phyloP scores from a whole-genome alignment of 2,113 vertebrate species.

The Erythrolamprus reginae region DNA sequence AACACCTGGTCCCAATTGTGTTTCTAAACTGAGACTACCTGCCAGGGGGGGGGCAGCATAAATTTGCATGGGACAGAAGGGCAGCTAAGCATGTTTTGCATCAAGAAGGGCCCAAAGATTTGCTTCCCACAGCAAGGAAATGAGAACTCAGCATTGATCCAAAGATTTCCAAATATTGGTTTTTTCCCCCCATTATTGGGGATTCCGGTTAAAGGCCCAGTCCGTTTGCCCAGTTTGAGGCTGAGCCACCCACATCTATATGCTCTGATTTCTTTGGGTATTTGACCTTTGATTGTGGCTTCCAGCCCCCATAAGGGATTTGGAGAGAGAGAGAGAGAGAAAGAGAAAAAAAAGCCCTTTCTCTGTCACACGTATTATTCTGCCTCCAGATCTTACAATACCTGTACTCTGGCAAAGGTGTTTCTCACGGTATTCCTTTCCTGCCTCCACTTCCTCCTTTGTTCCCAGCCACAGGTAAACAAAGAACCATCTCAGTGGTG shows the following conservation, averaged over 20 bases:
- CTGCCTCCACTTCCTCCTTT: background rate
- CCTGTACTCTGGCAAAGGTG: background rate
- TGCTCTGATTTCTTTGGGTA: background rate
- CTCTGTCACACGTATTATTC: too few relatives aligned
- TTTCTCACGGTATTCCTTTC: background rate
- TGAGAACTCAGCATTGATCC: background rate
- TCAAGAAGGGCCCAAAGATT: background rate
- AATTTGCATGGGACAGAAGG: conserved; percentile 10
- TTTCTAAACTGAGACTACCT: too few relatives aligned
- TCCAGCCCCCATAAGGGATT: background rate
- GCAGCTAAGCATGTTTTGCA: background rate
- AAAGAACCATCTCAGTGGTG: background rate
- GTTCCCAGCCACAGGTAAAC: background rate
- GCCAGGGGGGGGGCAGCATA: background rate
- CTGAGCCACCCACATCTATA: background rate
- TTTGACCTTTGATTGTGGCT: background rate
- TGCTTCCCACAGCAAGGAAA: background rate
- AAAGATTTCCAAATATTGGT: too few relatives aligned
- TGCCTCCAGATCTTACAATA: background rate
- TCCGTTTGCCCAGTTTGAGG: background rate
- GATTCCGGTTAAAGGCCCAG: background rate
- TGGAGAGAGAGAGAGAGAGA: too few relatives aligned
- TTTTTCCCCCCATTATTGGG: background rate
- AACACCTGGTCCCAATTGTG: too few relatives aligned
- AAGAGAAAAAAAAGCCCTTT: background rate